Conservation (phyloP, 2,888 invertebrate species). For the Amphipoea lucens region DNA sequence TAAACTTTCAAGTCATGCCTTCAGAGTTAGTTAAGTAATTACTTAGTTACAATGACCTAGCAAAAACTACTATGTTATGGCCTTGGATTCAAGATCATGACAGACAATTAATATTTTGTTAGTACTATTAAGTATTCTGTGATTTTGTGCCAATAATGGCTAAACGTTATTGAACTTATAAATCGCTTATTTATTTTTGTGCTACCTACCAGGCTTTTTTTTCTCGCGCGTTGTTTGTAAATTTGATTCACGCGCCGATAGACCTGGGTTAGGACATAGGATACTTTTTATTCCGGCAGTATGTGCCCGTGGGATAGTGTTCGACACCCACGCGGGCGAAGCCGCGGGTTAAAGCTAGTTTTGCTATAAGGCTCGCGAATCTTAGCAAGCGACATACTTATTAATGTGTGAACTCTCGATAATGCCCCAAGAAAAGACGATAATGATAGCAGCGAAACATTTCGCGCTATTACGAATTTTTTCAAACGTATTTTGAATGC, state of each 20-base stretch:
- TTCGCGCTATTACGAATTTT: no score
- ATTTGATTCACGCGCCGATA: background rate
- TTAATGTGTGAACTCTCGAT: background rate
- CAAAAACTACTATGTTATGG: conserved; percentile 30
- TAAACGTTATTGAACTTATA: conserved; percentile 31
- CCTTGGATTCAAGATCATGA: conserved; percentile 32
- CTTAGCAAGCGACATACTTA: background rate
- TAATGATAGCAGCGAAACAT: background rate
- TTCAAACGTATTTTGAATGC: background rate
- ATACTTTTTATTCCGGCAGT: background rate
- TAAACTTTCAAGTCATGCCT: conserved; percentile 26
- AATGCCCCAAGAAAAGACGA: background rate
- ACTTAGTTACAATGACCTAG: conserved; percentile 19
- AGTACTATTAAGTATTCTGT: no score
- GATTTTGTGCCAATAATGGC: conserved; percentile 21
- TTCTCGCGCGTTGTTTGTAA: background rate
- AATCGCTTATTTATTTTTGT: conserved; percentile 2
- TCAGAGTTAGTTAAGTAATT: conserved; percentile 4
- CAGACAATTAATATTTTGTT: conserved; percentile 32
- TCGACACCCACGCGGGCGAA: background rate
- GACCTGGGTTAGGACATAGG: background rate
- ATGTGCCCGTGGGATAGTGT: background rate
- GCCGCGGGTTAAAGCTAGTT: background rate
- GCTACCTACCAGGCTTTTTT: background rate
- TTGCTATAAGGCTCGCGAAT: background rate